phyloP scores from a whole-genome alignment of 2,888 invertebrate species.

The Elgonia sp. region DNA sequence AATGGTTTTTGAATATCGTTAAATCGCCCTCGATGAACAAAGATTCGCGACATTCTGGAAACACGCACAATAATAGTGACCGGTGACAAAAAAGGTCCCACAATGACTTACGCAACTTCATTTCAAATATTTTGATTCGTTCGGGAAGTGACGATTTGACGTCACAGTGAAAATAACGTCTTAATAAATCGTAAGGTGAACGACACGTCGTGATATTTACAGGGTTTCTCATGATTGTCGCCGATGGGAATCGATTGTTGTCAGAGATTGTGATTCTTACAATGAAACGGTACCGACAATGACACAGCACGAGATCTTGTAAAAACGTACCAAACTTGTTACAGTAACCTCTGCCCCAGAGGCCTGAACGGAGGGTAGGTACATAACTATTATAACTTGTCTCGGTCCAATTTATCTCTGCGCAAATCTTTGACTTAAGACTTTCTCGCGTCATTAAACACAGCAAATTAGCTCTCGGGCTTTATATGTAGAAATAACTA shows the following conservation, averaged over 20 bases:
- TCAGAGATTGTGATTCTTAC: conserved; percentile 68
- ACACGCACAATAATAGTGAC: conserved; percentile 16
- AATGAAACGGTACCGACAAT: conserved; percentile 78
- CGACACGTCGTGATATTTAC: conserved; percentile 19
- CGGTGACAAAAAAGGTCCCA: conserved; percentile 22
- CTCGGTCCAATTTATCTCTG: conserved; percentile 61
- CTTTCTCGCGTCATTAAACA: conserved; percentile 62
- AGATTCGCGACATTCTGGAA: conserved; percentile 54
- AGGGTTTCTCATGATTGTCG: conserved; percentile 68
- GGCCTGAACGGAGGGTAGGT: conserved; percentile 22
- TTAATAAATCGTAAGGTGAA: conserved; percentile 59
- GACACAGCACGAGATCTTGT: conserved; percentile 80
- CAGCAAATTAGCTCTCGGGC: conserved; percentile 52
- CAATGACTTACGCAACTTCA: conserved; percentile 39
- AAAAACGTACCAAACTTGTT: conserved; percentile 75
- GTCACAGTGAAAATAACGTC: conserved; percentile 30
- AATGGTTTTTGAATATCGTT: conserved; percentile 17
- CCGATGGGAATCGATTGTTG: conserved; percentile 76
- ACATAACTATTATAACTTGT: conserved; percentile 56
- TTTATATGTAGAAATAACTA: conserved; percentile 22
- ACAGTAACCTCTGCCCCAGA: conserved; percentile 66
- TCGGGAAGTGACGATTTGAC: background rate
- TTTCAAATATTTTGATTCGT: conserved; percentile 57
- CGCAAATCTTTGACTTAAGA: conserved; percentile 68
- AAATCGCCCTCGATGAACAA: conserved; percentile 23